phyloP scores from a whole-genome alignment of 2,113 vertebrate species.

The Steatornis caripensis region DNA sequence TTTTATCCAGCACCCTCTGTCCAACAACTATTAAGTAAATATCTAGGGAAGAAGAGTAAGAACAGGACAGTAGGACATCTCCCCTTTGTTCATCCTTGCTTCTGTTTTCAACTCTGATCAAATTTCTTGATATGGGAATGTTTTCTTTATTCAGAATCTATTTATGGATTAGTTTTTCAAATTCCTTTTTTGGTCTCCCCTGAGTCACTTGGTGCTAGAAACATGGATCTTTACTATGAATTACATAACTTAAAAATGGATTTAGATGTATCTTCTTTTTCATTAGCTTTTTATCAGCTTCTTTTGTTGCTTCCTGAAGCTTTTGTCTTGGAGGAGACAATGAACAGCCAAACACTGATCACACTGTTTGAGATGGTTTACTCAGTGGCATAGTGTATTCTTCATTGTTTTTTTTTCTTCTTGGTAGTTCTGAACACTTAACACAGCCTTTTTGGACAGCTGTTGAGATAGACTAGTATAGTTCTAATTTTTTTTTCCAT shows the following conservation, averaged over 20 bases:
- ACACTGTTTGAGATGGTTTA: background rate
- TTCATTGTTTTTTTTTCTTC: background rate
- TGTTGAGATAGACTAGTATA: background rate
- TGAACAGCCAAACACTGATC: background rate
- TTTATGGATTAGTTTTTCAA: background rate
- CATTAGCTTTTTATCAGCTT: background rate
- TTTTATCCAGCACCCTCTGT: background rate
- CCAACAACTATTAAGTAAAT: background rate
- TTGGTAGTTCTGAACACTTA: background rate
- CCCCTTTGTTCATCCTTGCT: background rate
- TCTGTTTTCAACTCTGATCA: background rate
- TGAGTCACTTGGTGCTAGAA: background rate
- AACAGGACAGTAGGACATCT: background rate
- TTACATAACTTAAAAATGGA: background rate
- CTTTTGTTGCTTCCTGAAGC: background rate
- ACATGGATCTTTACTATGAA: background rate
- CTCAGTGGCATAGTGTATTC: background rate
- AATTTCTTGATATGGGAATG: background rate
- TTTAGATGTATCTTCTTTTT: background rate
- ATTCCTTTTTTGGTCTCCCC: background rate
- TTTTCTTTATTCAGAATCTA: background rate
- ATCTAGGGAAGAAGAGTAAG: background rate
- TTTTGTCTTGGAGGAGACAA: background rate
- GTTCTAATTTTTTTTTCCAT: background rate
- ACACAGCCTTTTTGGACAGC: background rate